A percentile compares a stretch with the other conserved stretches of the same genome.
Conservation (phyloP, 2,797 vertebrate species). For the Enteromius viviparus region DNA sequence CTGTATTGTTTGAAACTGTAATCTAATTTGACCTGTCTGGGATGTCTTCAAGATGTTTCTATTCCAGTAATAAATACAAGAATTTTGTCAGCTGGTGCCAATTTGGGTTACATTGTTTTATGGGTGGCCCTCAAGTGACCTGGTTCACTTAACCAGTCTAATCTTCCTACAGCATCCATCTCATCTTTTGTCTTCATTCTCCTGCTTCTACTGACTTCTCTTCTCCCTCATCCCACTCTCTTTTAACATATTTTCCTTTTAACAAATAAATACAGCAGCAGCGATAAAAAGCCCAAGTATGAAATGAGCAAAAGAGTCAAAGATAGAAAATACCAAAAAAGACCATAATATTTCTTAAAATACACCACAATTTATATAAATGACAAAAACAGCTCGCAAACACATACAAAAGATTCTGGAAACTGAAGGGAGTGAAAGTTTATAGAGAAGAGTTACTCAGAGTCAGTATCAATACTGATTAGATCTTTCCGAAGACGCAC, state of each 20-base stretch:
- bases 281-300: neutral
- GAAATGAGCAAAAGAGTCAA: neutral
- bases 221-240: neutral
- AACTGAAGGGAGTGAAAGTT: slow-evolving; percentile 11
- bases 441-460: slow-evolving; percentile 26
- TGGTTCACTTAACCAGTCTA: slow-evolving; percentile 16
- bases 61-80: slow-evolving; percentile 15
- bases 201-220: neutral
- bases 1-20: slow-evolving; percentile 13
- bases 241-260: neutral
- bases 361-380: slow-evolving; percentile 23
- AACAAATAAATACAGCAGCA: neutral
- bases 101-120: slow-evolving; percentile 20
- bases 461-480: slow-evolving; percentile 25
- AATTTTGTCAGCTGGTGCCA: slow-evolving; percentile 13
- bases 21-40: neutral
- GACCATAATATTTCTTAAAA: slow-evolving; percentile 6
- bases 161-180: slow-evolving; percentile 41
- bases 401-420: neutral
- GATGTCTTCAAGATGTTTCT: slow-evolving; percentile 17
- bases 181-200: neutral
- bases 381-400: neutral
- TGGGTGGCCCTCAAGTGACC: neutral
- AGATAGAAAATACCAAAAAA: neutral
- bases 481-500: slow-evolving; percentile 21